Base-by-base conservation (phyloP, 2,113 vertebrate genomes). In the Rhinogobius similis region DNA sequence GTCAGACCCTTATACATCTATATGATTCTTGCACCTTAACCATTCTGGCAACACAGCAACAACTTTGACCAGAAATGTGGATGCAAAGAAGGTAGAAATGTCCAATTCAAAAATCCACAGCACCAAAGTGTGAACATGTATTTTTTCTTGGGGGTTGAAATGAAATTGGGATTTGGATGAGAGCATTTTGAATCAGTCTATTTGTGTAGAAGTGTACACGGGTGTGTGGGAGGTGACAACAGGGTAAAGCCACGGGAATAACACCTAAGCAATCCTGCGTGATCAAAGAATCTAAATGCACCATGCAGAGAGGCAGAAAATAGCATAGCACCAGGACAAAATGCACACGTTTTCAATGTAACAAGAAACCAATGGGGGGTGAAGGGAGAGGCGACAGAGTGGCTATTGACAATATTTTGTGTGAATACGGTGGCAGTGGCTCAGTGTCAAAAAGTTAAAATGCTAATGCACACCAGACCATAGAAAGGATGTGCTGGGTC, bases 181-280 rank as follows among this genome's bases (percentile, higher is more conserved):
- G 39, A 7, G 26, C 44, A 24, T 41, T 23, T 36, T 9, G 23
- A 46, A 46, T 50, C 29, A 32, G 59, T 55, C 5, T 24, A n/a
- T 70, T 36, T 23, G 36, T 55, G 52, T 75, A 55, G 38, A 29
- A 53, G 55, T 0, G 2, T 70, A 44, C 55, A 71, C 52, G 58
- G 70, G 58, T 64, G 68, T 8, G 82, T 89, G 64, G 85, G 82
- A 87, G 73, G 87, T 82, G 76, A 78, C 68, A 59, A 72, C 75
- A 61, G 75, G 71, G 58, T 64, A 71, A 39, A 75, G 55, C 62
- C 67, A 70, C 66, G 77, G 46, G 72, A 78, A 82, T 62, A 81
- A 72, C 62, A 76, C 68, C 67, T 39, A 52, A 23, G 13, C 74
- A 67, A 58, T 50, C 23, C 21, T 74, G 50, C 23, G 26, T 41